Base-by-base conservation (phyloP, 2,797 vertebrate genomes). In the Aselliscus stoliczkanus region DNA sequence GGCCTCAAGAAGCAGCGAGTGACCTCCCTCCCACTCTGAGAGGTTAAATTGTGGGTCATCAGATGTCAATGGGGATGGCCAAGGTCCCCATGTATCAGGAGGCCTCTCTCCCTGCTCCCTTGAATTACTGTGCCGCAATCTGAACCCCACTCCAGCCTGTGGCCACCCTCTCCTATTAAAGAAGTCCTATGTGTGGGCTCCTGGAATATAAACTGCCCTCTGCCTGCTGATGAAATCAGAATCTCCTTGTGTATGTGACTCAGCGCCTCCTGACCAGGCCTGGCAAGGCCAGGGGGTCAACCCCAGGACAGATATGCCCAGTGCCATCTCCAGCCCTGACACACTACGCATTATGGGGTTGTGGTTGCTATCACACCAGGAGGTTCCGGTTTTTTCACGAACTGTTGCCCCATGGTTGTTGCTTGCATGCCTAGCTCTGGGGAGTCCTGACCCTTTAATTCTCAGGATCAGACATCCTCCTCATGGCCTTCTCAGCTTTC, bases 251-350 rank as follows among this genome's bases (percentile, higher is more conserved):
- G 2, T n/a, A 50, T 58, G 31, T 72, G 62, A 52, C 25, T 60
- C 39, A 31, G 29, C 50, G 44, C 13, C 7, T 12, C 79, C 27
- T 80, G 50, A 20, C 27, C 70, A 56, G 37, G 72, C 42, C 79
- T 0, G 1, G 60, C 65, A 76, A 20, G 47, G 20, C 39, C 62
- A 80, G 14, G 44, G 29, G 18, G 56, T 67, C 34, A 34, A 2
- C 4, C 29, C 17, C 37, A 18, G 65, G 7, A 4, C 23, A 62
- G n/a, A 67, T 0, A 58, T 0, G 7, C 20, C 34, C 1, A 14
- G 34, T 5, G 31, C 76, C 31, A 29, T 5, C 60, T 39, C 67
- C 2, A 73, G 39, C 23, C 67, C 31, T 37, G 14, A 37, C 23
- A 70, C 54, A 29, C 54, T 31, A 9, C 29, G 1, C 42, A 0